These are phyloP conservation scores for Epizoanthus illoricatus DNA, from an alignment of 92 coral and sea anemone species.

Conservation along the genomic window DNA sequence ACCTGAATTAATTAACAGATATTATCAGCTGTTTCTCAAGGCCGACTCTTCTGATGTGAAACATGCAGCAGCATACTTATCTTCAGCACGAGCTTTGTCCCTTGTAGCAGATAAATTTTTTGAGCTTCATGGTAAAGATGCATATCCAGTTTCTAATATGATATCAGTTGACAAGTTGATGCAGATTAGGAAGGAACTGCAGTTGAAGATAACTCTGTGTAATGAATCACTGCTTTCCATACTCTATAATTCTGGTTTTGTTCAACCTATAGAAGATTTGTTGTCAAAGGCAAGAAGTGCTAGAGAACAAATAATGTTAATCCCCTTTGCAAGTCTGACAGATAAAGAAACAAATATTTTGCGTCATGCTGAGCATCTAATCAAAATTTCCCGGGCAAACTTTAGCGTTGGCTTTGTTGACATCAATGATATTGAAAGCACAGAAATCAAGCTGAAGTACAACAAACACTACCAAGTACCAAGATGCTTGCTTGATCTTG, in stretches of 20 bases:
- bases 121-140: constrained; percentile 43
- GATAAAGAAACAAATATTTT: constrained; percentile 39
- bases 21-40: constrained; percentile 42
- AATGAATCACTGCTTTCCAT: constrained; percentile 33
- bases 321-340: constrained; percentile 50
- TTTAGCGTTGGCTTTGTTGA: constrained; percentile 36
- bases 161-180: constrained; percentile 38
- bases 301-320: constrained; percentile 16
- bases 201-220: constrained; percentile 45
- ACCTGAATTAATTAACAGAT: constrained; percentile 45
- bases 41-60: constrained; percentile 48
- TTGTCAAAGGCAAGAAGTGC: constrained; percentile 9
- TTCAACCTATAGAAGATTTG: constrained; percentile 44
- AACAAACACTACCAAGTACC: constrained; percentile 42
- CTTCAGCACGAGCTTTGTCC: constrained; percentile 21
- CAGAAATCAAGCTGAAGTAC: background rate
- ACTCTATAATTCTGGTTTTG: constrained; percentile 40
- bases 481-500: constrained; percentile 27
- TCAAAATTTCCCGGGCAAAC: constrained; percentile 40
- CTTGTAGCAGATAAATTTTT: constrained; percentile 49
- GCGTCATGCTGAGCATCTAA: constrained; percentile 45
- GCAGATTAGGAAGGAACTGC: constrained; percentile 42
- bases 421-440: constrained; percentile 13
- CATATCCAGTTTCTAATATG: constrained; percentile 52
- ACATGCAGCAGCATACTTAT: constrained; percentile 47